phyloP scores from a whole-genome alignment of 2,888 invertebrate species.

The Leistus spinibarbis region DNA sequence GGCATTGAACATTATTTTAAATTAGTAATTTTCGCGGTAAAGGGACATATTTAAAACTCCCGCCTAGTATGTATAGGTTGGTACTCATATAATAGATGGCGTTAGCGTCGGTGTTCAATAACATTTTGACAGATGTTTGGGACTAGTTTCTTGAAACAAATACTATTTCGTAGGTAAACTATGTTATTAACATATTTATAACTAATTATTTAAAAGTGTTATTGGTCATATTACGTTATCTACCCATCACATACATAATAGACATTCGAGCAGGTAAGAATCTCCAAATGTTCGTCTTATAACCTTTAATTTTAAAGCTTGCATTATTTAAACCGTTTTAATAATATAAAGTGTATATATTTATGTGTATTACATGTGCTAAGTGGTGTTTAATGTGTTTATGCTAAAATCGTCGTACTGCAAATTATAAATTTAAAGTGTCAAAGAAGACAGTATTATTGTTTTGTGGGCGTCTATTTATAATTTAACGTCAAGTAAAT shows the following conservation, averaged over 20 bases:
- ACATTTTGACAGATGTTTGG: slow-evolving; percentile 35
- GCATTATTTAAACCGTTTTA: neutral
- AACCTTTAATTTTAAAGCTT: neutral
- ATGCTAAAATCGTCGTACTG: neutral
- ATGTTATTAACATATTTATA: slow-evolving; percentile 21
- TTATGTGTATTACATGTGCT: neutral
- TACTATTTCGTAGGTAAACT: slow-evolving; percentile 34
- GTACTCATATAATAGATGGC: slow-evolving; percentile 14
- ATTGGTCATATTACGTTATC: neutral
- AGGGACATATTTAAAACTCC: too few relatives aligned
- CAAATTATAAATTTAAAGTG: neutral
- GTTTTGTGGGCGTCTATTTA: neutral
- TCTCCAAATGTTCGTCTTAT: neutral
- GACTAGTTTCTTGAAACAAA: slow-evolving; percentile 21
- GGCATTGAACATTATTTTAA: too few relatives aligned
- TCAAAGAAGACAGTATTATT: neutral
- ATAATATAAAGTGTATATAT: neutral
- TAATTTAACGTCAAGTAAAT: neutral
- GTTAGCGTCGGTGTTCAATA: slow-evolving; percentile 24
- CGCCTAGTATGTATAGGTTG: too few relatives aligned
- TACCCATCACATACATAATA: neutral
- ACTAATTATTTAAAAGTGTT: slow-evolving; percentile 14
- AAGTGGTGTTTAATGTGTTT: too few relatives aligned
- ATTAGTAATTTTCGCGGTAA: too few relatives aligned
- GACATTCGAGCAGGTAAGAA: slow-evolving; percentile 20